A percentile compares a stretch with the other conserved stretches of the same genome.
Conservation (phyloP, 2,113 vertebrate genomes). For the Pygoscelis antarcticus region DNA sequence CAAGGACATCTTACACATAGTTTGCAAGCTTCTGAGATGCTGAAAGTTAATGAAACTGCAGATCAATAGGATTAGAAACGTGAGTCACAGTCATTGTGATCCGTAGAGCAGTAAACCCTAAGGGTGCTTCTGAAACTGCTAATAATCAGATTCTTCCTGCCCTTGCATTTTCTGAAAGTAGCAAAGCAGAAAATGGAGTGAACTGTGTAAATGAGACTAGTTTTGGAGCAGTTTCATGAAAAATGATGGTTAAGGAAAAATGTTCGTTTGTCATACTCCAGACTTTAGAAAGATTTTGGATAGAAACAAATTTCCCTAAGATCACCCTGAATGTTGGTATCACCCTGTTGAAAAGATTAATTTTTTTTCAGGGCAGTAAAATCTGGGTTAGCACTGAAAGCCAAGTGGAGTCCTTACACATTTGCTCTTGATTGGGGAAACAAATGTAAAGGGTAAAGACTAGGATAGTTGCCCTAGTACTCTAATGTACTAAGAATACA, state of each 20-base stretch:
- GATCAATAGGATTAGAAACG: slow-evolving; percentile 13
- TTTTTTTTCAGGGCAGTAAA: not conserved
- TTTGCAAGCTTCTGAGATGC: not conserved
- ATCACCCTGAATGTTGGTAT: not conserved
- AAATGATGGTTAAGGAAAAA: not conserved
- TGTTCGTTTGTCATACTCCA: not conserved
- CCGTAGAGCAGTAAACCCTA: not conserved
- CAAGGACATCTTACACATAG: not conserved
- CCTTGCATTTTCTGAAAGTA: not conserved
- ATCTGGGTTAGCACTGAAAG: not conserved
- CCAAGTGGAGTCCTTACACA: not conserved
- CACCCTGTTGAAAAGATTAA: not conserved
- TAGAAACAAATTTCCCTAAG: not conserved
- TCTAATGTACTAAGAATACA: not conserved
- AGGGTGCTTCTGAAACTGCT: not conserved
- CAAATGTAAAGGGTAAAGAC: not conserved
- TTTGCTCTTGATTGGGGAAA: not conserved
- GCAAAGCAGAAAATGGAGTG: not conserved
- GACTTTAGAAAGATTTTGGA: not conserved
- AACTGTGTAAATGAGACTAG: not conserved
- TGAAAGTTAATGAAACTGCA: slow-evolving; percentile 23
- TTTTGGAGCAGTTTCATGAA: not conserved
- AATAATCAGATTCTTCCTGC: not conserved
- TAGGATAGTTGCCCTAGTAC: not conserved
- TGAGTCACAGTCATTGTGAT: not conserved